These are phyloP conservation scores for Australoheros facetus DNA, from an alignment of 2,797 vertebrate genomes.

Conservation along the genomic window DNA sequence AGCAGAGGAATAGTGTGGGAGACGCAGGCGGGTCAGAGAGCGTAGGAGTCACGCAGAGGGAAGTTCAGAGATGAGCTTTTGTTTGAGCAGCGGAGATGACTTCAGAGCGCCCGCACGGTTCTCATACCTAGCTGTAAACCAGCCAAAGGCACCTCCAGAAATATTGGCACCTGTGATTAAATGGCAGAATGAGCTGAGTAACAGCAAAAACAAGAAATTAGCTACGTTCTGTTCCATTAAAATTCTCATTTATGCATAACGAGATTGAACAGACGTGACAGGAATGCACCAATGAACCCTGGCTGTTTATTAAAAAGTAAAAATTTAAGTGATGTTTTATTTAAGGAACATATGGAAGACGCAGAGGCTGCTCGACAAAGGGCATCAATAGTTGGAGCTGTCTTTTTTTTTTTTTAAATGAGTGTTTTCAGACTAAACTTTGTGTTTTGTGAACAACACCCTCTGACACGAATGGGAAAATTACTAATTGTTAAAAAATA, in stretches of 20 bases:
- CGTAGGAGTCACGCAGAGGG: constrained; percentile 43
- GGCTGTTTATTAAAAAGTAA: neutral
- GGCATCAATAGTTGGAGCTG: neutral
- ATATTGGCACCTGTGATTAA: constrained; percentile 37
- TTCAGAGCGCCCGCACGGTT: constrained; percentile 27
- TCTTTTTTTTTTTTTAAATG: neutral
- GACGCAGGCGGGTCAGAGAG: constrained; percentile 41
- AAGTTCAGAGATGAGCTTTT: constrained; percentile 57
- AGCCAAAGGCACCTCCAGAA: constrained; percentile 19
- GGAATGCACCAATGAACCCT: neutral
- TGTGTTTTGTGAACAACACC: neutral
- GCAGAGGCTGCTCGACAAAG: neutral
- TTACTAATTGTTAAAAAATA: neutral
- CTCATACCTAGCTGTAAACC: constrained; percentile 32
- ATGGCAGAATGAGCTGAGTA: constrained; percentile 4
- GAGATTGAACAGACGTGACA: neutral
- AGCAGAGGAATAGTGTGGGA: constrained; percentile 31
- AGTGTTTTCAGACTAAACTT: neutral
- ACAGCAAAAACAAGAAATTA: constrained; percentile 9
- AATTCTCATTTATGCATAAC: constrained; percentile 5
- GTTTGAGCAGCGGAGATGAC: constrained; percentile 50
- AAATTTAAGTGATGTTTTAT: neutral
- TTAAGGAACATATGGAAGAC: neutral
- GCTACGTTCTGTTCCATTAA: constrained; percentile 3
- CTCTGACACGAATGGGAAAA: neutral